Conservation (phyloP, 2,113 vertebrate species). For the Colaptes auratus region DNA sequence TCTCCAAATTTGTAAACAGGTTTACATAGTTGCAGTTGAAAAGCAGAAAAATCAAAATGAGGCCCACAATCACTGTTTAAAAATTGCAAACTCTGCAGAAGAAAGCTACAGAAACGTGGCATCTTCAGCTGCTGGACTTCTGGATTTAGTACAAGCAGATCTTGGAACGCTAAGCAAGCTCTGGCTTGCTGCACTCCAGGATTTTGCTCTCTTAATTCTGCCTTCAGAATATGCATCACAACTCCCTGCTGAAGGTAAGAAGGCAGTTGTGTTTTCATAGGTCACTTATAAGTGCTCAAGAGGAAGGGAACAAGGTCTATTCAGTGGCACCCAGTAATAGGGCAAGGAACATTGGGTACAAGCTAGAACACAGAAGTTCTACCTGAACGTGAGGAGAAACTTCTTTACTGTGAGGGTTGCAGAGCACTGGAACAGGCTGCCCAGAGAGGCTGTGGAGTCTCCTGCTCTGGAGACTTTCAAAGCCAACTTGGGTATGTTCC, state of each 20-base stretch:
- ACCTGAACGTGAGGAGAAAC: too few relatives aligned
- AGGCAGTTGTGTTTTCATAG: neutral
- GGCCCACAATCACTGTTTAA: conserved; percentile 36
- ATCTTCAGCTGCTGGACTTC: conserved; percentile 71
- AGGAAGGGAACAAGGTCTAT: too few relatives aligned
- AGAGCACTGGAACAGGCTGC: too few relatives aligned
- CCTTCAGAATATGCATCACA: conserved; percentile 82
- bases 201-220: conserved; percentile 88
- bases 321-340: too few relatives aligned
- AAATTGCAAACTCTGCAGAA: conserved; percentile 38
- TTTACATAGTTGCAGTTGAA: conserved; percentile 90
- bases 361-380: too few relatives aligned
- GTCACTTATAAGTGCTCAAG: neutral
- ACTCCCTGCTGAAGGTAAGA: conserved; percentile 85
- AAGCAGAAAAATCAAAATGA: conserved; percentile 76
- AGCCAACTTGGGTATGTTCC: too few relatives aligned
- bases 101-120: conserved; percentile 44
- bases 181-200: conserved; percentile 91
- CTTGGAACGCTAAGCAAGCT: conserved; percentile 86
- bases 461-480: too few relatives aligned
- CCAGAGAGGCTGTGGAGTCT: too few relatives aligned
- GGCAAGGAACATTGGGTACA: too few relatives aligned
- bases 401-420: too few relatives aligned
- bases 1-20: conserved; percentile 75
- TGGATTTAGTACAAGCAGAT: conserved; percentile 86